A percentile compares a stretch with the other conserved stretches of the same genome.
Evolutionary conservation across 1,140 invertebrate genomes (phyloP).

Genomic region (Leptopilina clavipes): DNA sequence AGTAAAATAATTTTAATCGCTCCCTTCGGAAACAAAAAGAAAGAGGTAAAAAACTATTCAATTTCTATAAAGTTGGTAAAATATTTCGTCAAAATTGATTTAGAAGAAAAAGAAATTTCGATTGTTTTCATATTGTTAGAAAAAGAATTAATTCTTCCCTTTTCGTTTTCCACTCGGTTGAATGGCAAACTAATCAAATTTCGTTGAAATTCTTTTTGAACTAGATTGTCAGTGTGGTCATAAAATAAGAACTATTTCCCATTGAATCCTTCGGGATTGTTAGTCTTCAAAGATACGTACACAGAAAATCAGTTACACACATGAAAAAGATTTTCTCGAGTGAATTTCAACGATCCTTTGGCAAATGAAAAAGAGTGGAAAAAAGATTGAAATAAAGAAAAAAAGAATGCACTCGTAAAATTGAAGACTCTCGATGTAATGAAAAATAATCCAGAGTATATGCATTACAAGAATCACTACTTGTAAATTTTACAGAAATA

Average conservation of each 20-base stretch:
- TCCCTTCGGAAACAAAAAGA: no score
- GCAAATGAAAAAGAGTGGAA: neutral
- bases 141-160: neutral
- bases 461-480: neutral
- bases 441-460: neutral
- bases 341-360: conserved; percentile 18
- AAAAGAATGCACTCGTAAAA: neutral
- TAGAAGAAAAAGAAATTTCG: neutral
- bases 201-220: neutral
- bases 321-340: neutral
- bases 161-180: neutral
- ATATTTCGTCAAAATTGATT: neutral
- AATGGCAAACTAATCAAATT: conserved; percentile 11
- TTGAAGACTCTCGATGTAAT: neutral
- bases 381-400: neutral
- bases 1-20: no score
- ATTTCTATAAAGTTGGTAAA: no score
- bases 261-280: neutral
- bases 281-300: neutral
- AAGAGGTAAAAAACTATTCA: no score
- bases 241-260: conserved; percentile 16
- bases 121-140: neutral
- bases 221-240: neutral
- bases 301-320: neutral
- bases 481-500: neutral